Evolutionary conservation across 2,888 invertebrate species (phyloP).

Genomic region (Brassicogethes aeneus): DNA sequence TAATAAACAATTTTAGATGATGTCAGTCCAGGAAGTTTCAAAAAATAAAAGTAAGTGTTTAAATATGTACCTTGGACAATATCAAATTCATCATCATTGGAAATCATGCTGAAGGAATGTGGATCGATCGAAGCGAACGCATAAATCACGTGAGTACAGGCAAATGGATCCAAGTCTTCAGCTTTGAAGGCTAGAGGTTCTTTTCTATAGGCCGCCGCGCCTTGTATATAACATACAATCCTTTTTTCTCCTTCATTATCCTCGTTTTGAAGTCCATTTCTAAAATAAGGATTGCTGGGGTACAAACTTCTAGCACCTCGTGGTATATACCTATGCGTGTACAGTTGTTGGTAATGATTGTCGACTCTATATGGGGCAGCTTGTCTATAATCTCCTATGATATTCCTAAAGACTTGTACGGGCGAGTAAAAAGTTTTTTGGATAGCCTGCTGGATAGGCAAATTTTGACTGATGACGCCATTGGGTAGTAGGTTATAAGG

Average conservation of each 20-base stretch:
- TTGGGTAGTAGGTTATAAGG: conserved; percentile 3
- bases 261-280: background rate
- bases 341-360: conserved; percentile 28
- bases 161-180: conserved; percentile 52
- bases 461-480: background rate
- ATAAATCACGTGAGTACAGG: conserved; percentile 68
- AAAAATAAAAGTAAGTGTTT: no score
- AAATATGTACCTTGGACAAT: conserved; percentile 55
- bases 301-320: conserved; percentile 19
- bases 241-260: conserved; percentile 27
- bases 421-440: conserved; percentile 23
- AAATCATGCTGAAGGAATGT: conserved; percentile 50
- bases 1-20: no score
- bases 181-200: conserved; percentile 59
- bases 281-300: conserved; percentile 15
- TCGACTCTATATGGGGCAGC: conserved; percentile 28
- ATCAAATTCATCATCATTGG: conserved; percentile 62
- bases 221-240: conserved; percentile 63
- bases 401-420: conserved; percentile 22
- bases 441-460: conserved; percentile 4
- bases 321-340: conserved; percentile 19
- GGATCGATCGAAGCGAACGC: conserved; percentile 63
- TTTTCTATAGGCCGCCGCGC: conserved; percentile 56
- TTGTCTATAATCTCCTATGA: conserved; percentile 20
- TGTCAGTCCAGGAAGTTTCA: no score